Conservation (phyloP, 2,797 vertebrate genomes). For the Synanceia verrucosa region DNA sequence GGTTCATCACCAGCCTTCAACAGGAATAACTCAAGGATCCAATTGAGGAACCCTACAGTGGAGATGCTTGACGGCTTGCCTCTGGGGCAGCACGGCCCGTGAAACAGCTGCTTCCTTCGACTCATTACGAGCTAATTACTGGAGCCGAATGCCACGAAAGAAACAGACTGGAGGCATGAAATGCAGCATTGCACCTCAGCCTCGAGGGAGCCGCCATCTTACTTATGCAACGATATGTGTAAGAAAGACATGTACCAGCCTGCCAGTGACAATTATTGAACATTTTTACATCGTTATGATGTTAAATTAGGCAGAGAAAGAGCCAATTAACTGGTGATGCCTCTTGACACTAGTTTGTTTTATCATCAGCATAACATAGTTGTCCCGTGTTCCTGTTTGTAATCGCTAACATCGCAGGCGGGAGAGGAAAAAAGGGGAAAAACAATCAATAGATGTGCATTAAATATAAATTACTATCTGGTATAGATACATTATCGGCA, state of each 20-base stretch:
- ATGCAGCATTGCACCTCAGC: constrained; percentile 55
- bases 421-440: not conserved
- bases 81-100: constrained; percentile 26
- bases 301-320: constrained; percentile 62
- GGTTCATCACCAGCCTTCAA: constrained; percentile 16
- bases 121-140: constrained; percentile 71
- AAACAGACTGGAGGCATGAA: constrained; percentile 55
- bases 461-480: not conserved
- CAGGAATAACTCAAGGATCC: constrained; percentile 42
- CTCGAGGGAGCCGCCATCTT: constrained; percentile 39
- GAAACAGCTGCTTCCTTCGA: constrained; percentile 43
- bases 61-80: constrained; percentile 39
- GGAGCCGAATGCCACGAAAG: constrained; percentile 48
- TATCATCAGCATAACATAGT: constrained; percentile 31
- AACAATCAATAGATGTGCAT: not conserved
- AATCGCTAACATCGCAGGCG: not conserved
- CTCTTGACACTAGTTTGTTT: constrained; percentile 49
- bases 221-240: constrained; percentile 34
- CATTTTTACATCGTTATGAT: constrained; percentile 45
- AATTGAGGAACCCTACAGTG: constrained; percentile 19
- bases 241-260: constrained; percentile 49
- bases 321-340: constrained; percentile 50
- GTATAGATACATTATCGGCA: constrained; percentile 6
- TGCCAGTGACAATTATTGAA: constrained; percentile 49
- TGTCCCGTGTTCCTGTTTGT: constrained; percentile 18